phyloP scores from a whole-genome alignment of 2,888 invertebrate genomes.

The Idaea straminata region DNA sequence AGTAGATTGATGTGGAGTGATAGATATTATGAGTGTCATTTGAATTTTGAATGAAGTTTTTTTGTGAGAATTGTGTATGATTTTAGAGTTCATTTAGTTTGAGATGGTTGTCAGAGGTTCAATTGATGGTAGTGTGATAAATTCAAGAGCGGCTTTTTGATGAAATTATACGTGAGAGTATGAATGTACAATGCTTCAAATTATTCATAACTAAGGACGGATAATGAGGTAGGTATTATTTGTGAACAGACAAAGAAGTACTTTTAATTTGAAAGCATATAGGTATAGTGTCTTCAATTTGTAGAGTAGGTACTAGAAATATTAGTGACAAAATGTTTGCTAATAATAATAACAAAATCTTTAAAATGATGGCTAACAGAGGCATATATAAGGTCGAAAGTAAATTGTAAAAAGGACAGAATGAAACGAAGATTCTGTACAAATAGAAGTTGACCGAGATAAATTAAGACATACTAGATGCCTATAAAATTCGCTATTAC shows the following conservation, averaged over 20 bases:
- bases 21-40: slow-evolving; percentile 32
- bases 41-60: slow-evolving; percentile 26
- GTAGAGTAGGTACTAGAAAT: no score
- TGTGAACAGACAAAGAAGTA: no score
- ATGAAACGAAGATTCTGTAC: no score
- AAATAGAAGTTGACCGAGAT: no score
- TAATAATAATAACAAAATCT: no score
- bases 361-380: no score
- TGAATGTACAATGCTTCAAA: not conserved
- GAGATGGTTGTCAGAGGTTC: not conserved
- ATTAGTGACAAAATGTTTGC: no score
- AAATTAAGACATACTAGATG: no score
- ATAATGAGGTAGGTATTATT: not conserved
- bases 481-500: no score
- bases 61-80: slow-evolving; percentile 18
- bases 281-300: no score
- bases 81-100: slow-evolving; percentile 4
- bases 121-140: not conserved
- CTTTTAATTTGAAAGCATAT: not conserved
- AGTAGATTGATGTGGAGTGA: slow-evolving; percentile 50
- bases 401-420: no score
- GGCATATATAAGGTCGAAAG: no score
- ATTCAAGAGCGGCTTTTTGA: not conserved
- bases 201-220: not conserved
- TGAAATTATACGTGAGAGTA: not conserved